Conservation (phyloP, 2,797 vertebrate genomes). For the Eupleurogrammus muticus region DNA sequence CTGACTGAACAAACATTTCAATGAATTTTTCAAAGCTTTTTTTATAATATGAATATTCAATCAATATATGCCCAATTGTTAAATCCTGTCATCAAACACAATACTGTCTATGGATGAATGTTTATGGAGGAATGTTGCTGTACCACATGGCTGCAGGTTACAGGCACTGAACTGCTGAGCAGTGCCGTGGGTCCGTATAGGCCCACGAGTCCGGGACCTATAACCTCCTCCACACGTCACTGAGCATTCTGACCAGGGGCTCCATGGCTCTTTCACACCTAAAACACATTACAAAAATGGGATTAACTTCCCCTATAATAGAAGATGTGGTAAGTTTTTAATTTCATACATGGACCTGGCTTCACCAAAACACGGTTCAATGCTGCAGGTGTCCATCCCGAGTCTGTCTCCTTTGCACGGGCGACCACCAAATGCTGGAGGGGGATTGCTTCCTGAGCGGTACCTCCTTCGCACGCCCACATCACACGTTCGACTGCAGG, state of each 20-base stretch:
- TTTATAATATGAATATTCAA: too few relatives aligned
- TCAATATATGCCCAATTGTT: neutral
- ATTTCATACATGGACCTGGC: neutral
- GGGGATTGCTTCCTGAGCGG: slow-evolving; percentile 83
- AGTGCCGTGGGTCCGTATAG: slow-evolving; percentile 74
- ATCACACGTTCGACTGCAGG: slow-evolving; percentile 89
- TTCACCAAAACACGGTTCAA: slow-evolving; percentile 86
- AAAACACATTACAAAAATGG: slow-evolving; percentile 13
- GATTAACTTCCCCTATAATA: neutral
- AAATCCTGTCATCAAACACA: neutral
- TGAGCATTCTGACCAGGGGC: slow-evolving; percentile 87
- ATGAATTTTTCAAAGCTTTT: neutral
- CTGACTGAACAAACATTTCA: neutral
- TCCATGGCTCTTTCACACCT: slow-evolving; percentile 86
- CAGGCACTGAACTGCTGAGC: slow-evolving; percentile 89
- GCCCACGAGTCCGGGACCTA: slow-evolving; percentile 83
- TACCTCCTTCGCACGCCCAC: slow-evolving; percentile 88
- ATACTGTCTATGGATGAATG: neutral
- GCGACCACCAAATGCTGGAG: slow-evolving; percentile 79
- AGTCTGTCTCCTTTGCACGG: slow-evolving; percentile 84
- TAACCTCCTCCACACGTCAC: slow-evolving; percentile 91
- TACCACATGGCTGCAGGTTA: slow-evolving; percentile 87
- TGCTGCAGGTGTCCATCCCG: slow-evolving; percentile 89
- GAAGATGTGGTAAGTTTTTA: neutral
- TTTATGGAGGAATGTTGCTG: neutral